Percentiles rank a stretch among this genome's conserved stretches.
phyloP scores from a whole-genome alignment of 2,888 invertebrate species.

The Chymomyza caudatula region DNA sequence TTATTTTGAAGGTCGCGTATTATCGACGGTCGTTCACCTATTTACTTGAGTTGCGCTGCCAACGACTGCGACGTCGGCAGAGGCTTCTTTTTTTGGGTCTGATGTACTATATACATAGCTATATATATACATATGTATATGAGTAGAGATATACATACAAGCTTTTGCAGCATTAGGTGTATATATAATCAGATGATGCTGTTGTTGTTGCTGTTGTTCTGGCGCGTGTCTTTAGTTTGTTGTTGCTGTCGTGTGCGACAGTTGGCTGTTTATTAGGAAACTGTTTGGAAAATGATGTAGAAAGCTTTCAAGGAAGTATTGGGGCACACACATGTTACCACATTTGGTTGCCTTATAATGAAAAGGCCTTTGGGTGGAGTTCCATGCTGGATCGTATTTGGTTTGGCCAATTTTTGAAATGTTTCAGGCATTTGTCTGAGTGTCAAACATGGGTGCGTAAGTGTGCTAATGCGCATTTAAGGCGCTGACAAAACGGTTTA shows the following conservation, averaged over 20 bases:
- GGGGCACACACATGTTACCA: not conserved
- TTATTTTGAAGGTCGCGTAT: constrained; percentile 78
- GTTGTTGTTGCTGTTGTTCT: constrained; percentile 27
- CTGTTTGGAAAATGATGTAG: constrained; percentile 48
- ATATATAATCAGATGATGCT: constrained; percentile 61
- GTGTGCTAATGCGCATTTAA: constrained; percentile 36
- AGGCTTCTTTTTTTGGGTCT: not conserved
- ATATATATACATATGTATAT: not conserved
- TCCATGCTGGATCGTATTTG: not conserved
- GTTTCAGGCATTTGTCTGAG: not conserved
- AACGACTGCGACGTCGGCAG: constrained; percentile 17
- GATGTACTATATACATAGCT: not conserved
- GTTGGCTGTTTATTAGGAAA: constrained; percentile 46
- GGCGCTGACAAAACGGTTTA: constrained; percentile 37
- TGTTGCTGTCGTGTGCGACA: constrained; percentile 45
- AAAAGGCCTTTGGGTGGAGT: not conserved
- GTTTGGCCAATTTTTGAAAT: not conserved
- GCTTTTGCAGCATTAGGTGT: constrained; percentile 46
- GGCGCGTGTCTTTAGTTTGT: constrained; percentile 39
- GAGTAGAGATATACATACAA: not conserved
- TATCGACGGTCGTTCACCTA: constrained; percentile 79
- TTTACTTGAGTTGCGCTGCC: constrained; percentile 50
- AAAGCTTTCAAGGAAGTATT: constrained; percentile 49
- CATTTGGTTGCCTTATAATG: not conserved
- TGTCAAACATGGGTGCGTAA: constrained; percentile 7